These are phyloP conservation scores for Arctocebus calabarensis DNA, from an alignment of 2,797 vertebrate species.

Conservation along the genomic window DNA sequence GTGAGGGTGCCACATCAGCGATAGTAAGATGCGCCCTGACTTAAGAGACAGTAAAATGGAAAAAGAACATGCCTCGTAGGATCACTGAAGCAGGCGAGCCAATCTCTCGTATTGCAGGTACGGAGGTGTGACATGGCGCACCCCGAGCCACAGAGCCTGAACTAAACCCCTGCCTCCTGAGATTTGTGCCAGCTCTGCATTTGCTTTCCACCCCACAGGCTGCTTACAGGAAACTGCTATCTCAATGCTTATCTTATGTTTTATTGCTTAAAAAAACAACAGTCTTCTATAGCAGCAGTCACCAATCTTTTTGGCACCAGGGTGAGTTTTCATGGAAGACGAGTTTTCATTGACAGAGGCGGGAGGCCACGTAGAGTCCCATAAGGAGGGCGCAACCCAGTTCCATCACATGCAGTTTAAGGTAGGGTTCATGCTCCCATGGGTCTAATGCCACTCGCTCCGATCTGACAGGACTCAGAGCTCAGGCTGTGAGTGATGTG, in stretches of 20 bases:
- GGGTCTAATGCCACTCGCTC: too few species aligned
- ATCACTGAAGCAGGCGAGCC: background rate
- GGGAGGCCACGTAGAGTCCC: too few species aligned
- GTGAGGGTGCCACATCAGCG: background rate
- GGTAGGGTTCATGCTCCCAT: too few species aligned
- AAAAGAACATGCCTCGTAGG: background rate
- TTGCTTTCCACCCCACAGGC: background rate
- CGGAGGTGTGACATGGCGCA: fast-evolving
- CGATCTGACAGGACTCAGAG: too few species aligned
- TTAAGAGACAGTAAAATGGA: background rate
- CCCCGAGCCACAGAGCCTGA: background rate
- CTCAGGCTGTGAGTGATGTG: too few species aligned
- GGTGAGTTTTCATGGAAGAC: too few species aligned
- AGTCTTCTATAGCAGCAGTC: too few species aligned
- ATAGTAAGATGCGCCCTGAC: background rate
- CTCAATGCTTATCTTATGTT: background rate
- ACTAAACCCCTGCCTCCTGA: background rate
- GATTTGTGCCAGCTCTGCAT: background rate
- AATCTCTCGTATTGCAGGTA: background rate
- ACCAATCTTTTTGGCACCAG: too few species aligned
- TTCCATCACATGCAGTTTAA: too few species aligned
- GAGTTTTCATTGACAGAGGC: too few species aligned
- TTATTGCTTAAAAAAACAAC: background rate
- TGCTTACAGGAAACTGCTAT: background rate
- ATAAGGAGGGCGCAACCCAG: too few species aligned